Conservation (phyloP, 2,888 invertebrate species). For the Spicauda simplicius region DNA sequence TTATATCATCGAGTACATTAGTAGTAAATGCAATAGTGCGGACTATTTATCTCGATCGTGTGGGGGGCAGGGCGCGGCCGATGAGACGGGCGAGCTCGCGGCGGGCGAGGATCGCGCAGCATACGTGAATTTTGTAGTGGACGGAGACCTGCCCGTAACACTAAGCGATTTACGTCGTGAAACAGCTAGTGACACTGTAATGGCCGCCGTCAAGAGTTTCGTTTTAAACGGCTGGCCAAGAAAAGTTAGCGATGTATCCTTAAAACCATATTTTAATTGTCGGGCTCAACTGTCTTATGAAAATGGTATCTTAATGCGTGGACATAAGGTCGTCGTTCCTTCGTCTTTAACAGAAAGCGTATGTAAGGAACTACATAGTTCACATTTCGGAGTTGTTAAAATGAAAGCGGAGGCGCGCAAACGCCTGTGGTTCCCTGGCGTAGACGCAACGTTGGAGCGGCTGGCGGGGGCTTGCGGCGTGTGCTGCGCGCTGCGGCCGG, state of each 20-base stretch:
- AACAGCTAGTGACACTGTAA: conserved; percentile 31
- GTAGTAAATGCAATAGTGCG: conserved; percentile 37
- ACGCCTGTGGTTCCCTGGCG: conserved; percentile 37
- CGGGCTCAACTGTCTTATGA: conserved; percentile 39
- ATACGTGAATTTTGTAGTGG: conserved; percentile 12
- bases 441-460: conserved; percentile 40
- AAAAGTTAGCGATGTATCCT: conserved; percentile 36
- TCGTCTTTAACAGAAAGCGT: conserved; percentile 21
- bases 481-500: conserved; percentile 26
- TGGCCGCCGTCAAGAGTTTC: conserved; percentile 41
- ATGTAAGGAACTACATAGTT: conserved; percentile 11
- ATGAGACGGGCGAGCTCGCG: background rate
- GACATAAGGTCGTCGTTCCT: conserved; percentile 40
- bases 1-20: conserved; percentile 33
- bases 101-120: background rate
- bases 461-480: conserved; percentile 36
- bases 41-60: conserved; percentile 40
- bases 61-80: background rate
- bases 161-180: conserved; percentile 27
- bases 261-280: conserved; percentile 41
- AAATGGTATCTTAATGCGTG: conserved; percentile 37
- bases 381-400: conserved; percentile 21
- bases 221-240: conserved; percentile 42
- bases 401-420: conserved; percentile 29
- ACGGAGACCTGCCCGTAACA: conserved; percentile 25